Percentiles rank a stretch among this genome's conserved stretches.
phyloP scores from a whole-genome alignment of 1,140 invertebrate genomes.

The Pseudomyrmex cubaensis region DNA sequence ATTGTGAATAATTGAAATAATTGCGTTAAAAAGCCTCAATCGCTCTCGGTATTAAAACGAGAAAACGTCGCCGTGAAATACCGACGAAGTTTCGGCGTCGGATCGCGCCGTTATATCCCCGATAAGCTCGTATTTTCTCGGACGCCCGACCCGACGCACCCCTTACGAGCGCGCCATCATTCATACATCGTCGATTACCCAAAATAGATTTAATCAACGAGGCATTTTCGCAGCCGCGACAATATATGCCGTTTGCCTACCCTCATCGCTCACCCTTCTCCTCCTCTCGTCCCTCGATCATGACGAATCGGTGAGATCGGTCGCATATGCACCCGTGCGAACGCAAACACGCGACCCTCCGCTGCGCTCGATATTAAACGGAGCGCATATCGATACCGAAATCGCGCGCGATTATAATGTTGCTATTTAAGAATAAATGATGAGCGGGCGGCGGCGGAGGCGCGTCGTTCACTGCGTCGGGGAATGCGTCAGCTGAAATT shows the following conservation, averaged over 20 bases:
- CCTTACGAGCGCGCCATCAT: slow-evolving; percentile 61
- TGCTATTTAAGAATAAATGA: slow-evolving; percentile 29
- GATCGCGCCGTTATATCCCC: slow-evolving; percentile 47
- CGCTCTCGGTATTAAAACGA: neutral
- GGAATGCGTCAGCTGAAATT: slow-evolving; percentile 16
- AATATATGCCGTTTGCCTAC: slow-evolving; percentile 40
- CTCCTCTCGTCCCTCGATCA: slow-evolving; percentile 60
- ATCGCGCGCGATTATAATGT: slow-evolving; percentile 33
- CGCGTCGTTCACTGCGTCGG: slow-evolving; percentile 1
- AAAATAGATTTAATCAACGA: slow-evolving; percentile 79
- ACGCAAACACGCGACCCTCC: slow-evolving; percentile 70
- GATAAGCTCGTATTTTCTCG: slow-evolving; percentile 65
- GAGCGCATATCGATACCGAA: slow-evolving; percentile 48
- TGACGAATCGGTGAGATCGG: slow-evolving; percentile 81
- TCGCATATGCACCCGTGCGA: slow-evolving; percentile 78
- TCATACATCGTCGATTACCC: slow-evolving; percentile 77
- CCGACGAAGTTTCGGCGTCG: slow-evolving; percentile 27
- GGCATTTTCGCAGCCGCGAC: slow-evolving; percentile 67
- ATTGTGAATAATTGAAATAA: too few species aligned
- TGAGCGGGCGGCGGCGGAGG: neutral
- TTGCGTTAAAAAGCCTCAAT: too few species aligned
- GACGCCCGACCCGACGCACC: slow-evolving; percentile 34
- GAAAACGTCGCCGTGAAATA: slow-evolving; percentile 33
- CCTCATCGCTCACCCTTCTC: neutral
- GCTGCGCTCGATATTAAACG: slow-evolving; percentile 64